phyloP scores from a whole-genome alignment of 2,888 invertebrate genomes.

The Habrosyne pyritoides region DNA sequence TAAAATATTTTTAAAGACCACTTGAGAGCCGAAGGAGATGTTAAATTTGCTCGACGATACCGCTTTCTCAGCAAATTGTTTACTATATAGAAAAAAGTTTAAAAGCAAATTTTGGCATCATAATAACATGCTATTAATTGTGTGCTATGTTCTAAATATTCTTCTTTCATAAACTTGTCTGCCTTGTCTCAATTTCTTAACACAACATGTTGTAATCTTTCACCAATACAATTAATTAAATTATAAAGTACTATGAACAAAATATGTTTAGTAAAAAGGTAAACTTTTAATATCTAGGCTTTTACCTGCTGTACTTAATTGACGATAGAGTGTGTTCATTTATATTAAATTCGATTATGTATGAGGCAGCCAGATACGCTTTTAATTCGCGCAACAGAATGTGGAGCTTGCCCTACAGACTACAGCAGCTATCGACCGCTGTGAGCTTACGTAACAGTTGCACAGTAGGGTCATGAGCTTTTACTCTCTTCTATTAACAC shows the following conservation, averaged over 20 bases:
- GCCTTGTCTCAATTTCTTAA: too few relatives aligned
- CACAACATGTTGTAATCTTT: too few relatives aligned
- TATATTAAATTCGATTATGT: neutral
- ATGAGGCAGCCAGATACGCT: neutral
- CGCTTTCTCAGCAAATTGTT: neutral
- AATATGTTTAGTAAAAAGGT: too few relatives aligned
- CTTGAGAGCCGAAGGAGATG: neutral
- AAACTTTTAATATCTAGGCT: too few relatives aligned
- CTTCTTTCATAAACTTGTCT: too few relatives aligned
- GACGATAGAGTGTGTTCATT: neutral
- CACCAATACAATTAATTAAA: too few relatives aligned
- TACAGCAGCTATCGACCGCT: constrained; percentile 33
- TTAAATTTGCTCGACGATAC: neutral
- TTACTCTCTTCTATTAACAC: constrained; percentile 17
- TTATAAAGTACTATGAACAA: too few relatives aligned
- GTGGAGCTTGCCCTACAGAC: constrained; percentile 19
- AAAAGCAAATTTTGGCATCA: too few relatives aligned
- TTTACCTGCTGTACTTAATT: neutral
- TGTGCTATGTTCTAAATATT: too few relatives aligned
- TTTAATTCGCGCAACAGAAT: constrained; percentile 17
- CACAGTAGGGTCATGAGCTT: constrained; percentile 24
- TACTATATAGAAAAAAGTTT: too few relatives aligned
- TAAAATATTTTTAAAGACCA: neutral
- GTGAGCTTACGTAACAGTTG: constrained; percentile 31
- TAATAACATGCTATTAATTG: too few relatives aligned